Evolutionary conservation across 2,888 invertebrate species (phyloP).

Genomic region (Ectemnius cavifrons): DNA sequence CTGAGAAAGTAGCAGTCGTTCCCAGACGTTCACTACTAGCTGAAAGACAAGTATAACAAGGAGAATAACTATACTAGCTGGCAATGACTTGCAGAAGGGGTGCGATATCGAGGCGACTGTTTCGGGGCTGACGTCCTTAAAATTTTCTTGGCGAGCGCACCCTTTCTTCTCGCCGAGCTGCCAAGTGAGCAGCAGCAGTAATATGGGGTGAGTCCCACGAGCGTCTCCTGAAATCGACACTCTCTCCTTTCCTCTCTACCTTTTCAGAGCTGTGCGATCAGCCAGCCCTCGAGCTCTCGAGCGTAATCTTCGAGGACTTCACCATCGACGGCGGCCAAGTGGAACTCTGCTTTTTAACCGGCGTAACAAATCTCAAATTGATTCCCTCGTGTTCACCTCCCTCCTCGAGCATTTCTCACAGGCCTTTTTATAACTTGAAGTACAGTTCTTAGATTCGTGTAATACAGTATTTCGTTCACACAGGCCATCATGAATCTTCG

Average conservation of each 20-base stretch:
- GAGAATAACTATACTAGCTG: no score
- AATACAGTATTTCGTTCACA: no score
- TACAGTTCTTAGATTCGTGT: no score
- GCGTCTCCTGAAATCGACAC: constrained; percentile 51
- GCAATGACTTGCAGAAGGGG: not conserved
- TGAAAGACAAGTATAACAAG: no score
- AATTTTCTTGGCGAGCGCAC: constrained; percentile 63
- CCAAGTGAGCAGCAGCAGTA: constrained; percentile 55
- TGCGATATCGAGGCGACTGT: constrained; percentile 44
- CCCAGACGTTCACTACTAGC: no score
- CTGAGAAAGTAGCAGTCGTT: no score
- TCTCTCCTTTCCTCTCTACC: constrained; percentile 42
- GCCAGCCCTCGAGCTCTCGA: constrained; percentile 17
- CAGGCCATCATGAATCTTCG: no score
- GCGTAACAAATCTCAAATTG: constrained; percentile 8
- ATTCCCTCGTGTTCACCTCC: not conserved
- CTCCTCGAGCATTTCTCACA: not conserved
- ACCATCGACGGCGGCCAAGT: constrained; percentile 2
- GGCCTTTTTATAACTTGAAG: not conserved
- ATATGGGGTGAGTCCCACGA: constrained; percentile 51
- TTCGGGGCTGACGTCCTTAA: constrained; percentile 46
- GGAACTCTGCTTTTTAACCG: constrained; percentile 1
- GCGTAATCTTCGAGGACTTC: constrained; percentile 27
- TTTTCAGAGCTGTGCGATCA: constrained; percentile 45
- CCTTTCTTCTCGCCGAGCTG: constrained; percentile 57